These are phyloP conservation scores for Asobara japonica DNA, from an alignment of 1,140 invertebrate species.

Conservation along the genomic window DNA sequence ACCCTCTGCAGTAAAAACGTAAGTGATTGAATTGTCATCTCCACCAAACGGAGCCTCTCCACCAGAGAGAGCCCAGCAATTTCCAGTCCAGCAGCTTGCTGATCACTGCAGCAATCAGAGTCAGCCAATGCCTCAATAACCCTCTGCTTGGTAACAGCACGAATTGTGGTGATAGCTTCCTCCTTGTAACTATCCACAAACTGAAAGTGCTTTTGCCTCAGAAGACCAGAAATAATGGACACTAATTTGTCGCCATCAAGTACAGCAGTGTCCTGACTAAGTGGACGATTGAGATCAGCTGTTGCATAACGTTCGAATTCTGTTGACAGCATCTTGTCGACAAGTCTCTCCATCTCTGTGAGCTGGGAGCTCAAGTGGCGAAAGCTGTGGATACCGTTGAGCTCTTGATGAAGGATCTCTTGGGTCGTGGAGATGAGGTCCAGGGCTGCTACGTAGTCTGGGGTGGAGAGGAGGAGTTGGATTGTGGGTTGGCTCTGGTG, in stretches of 20 bases:
- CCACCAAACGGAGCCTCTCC: conserved; percentile 84
- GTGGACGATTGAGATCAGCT: conserved; percentile 89
- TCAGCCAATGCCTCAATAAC: conserved; percentile 82
- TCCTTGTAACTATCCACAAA: conserved; percentile 91
- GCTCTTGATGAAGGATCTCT: conserved; percentile 89
- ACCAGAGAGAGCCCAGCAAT: conserved; percentile 70
- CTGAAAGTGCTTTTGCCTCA: conserved; percentile 85
- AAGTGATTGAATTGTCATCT: conserved; percentile 74
- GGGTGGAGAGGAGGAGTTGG: conserved; percentile 91
- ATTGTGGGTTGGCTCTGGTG: conserved; percentile 98
- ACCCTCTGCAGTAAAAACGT: conserved; percentile 70
- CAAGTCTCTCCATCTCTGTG: conserved; percentile 95
- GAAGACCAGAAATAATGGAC: conserved; percentile 88
- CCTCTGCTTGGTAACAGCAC: conserved; percentile 89
- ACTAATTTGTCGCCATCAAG: conserved; percentile 84
- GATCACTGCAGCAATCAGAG: conserved; percentile 69
- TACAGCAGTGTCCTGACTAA: conserved; percentile 72
- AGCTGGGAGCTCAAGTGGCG: conserved; percentile 94
- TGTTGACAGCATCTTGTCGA: conserved; percentile 96
- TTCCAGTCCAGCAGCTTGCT: conserved; percentile 63
- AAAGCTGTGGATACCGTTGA: conserved; percentile 92
- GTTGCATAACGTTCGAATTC: conserved; percentile 95
- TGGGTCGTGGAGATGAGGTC: conserved; percentile 97
- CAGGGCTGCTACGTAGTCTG: conserved; percentile 96
- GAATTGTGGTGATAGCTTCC: conserved; percentile 89